Evolutionary conservation across 2,113 vertebrate species (phyloP), one percentile per base, ranked within the genome.

Genomic region (Cryptomyrus ogoouensis): DNA sequence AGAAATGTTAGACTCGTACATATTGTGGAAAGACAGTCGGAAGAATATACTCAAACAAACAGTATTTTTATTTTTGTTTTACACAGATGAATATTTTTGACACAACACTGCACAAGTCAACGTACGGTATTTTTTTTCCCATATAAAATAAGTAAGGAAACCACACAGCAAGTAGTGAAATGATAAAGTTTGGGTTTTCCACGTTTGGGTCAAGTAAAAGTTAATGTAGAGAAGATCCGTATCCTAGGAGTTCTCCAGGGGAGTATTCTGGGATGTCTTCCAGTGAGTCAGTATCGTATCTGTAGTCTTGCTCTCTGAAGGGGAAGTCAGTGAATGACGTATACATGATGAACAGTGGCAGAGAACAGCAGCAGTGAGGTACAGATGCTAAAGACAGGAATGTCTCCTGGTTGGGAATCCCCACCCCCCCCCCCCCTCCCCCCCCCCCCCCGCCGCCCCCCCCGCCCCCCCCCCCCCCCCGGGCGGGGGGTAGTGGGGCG

Each of bases 291-390:
- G 49, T 42, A 77, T 85, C 90, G 39, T 89, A 91, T 80, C 94
- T 91, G 90, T 91, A 90, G 58, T 91, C 91, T 90, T 91, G 90
- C 85, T 88, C 77, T 93, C 95, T 95, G 91, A 31, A 46, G n/a
- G 83, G 93, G 42, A 62, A 62, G 50, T 35, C 1, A 35, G 19
- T 42, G 8, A 9, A 62, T 62, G 52, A 35, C 1, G 42, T 84
- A 31, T 89, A 88, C 24, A 90, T 77, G 1, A 47, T 44, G n/a
- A 13, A 7, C 7, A 70, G 24, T 10, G 27, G 10, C 12, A 21
- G 27, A 52, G 12, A 84, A 58, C 8, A 3, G n/a, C 31, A 31
- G 42, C 15, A 83, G 19, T 39, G 2, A 83, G 13, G 3, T 2
- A n/a, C 42, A 15, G 1, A 17, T 19, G 2, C 46, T 77, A 15